A percentile compares a stretch with the other conserved stretches of the same genome.
Evolutionary conservation across 64 coral and sea anemone species (phyloP).

Genomic region (Montipora capricornis): DNA sequence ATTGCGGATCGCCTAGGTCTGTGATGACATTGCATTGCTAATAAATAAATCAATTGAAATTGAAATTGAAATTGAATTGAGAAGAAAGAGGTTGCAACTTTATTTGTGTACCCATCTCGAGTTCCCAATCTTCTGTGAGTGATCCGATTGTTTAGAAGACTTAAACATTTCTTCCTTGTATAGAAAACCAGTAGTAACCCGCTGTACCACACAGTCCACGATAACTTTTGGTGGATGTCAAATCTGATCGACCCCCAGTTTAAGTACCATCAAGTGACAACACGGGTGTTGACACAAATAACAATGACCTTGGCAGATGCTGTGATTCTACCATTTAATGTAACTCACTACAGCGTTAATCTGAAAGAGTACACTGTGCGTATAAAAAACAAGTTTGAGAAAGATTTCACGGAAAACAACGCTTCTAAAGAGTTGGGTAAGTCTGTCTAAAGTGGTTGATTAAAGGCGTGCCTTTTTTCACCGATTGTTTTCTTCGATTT

Average conservation of each 20-base stretch:
- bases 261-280: slow-evolving; percentile 88
- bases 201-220: slow-evolving; percentile 89
- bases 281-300: slow-evolving; percentile 76
- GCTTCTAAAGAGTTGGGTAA: slow-evolving; percentile 53
- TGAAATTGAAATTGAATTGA: too few relatives aligned
- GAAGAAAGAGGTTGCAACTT: too few relatives aligned
- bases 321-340: slow-evolving; percentile 79
- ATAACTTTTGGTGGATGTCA: slow-evolving; percentile 87
- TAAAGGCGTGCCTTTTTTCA: background rate
- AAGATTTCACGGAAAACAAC: slow-evolving; percentile 17
- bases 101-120: too few relatives aligned
- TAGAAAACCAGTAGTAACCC: slow-evolving; percentile 77
- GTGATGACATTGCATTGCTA: too few relatives aligned
- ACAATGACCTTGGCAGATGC: slow-evolving; percentile 76
- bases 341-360: slow-evolving; percentile 79
- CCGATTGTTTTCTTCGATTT: background rate
- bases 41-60: too few relatives aligned
- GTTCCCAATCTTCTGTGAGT: too few relatives aligned
- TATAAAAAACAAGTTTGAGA: slow-evolving; percentile 21
- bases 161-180: background rate
- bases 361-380: slow-evolving; percentile 53
- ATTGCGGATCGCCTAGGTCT: too few relatives aligned
- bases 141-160: background rate
- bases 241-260: slow-evolving; percentile 84
- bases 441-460: background rate